Percentiles rank a stretch among this genome's conserved stretches.
Evolutionary conservation across 2,888 invertebrate species (phyloP).

Genomic region (Drosophila phalerata): DNA sequence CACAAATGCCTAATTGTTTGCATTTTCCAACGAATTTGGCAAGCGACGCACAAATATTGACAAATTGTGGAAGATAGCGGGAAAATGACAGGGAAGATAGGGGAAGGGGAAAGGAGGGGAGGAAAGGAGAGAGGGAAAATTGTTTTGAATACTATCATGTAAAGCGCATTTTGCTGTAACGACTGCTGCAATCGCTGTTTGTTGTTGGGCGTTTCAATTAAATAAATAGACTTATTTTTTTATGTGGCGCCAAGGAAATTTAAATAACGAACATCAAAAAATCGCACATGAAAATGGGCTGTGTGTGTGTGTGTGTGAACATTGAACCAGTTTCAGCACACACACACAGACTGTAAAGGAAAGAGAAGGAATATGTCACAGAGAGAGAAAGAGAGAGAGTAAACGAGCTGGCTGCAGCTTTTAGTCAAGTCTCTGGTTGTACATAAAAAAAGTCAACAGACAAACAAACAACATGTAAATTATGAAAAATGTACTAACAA

Average conservation of each 20-base stretch:
- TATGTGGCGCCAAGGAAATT: slow-evolving; percentile 67
- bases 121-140: not conserved
- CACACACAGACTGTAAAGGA: slow-evolving; percentile 7
- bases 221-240: slow-evolving; percentile 77
- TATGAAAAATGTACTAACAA: slow-evolving; percentile 81
- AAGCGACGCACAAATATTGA: slow-evolving; percentile 70
- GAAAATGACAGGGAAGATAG: not conserved
- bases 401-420: slow-evolving; percentile 61
- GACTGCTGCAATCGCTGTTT: slow-evolving; percentile 8
- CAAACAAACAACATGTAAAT: slow-evolving; percentile 77
- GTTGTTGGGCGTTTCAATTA: slow-evolving; percentile 70
- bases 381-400: not conserved
- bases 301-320: slow-evolving; percentile 30
- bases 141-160: slow-evolving; percentile 38
- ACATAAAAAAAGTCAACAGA: slow-evolving; percentile 77
- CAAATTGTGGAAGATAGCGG: slow-evolving; percentile 30
- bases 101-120: too few species aligned
- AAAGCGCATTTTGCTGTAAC: slow-evolving; percentile 27
- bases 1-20: slow-evolving; percentile 77
- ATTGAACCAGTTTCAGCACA: slow-evolving; percentile 65
- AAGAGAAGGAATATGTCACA: not conserved
- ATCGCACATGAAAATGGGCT: slow-evolving; percentile 36
- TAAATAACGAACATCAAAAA: slow-evolving; percentile 60
- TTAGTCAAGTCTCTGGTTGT: slow-evolving; percentile 75
- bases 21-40: slow-evolving; percentile 67